These are phyloP conservation scores for Garra rufa DNA, from an alignment of 2,113 vertebrate genomes.

Conservation along the genomic window DNA sequence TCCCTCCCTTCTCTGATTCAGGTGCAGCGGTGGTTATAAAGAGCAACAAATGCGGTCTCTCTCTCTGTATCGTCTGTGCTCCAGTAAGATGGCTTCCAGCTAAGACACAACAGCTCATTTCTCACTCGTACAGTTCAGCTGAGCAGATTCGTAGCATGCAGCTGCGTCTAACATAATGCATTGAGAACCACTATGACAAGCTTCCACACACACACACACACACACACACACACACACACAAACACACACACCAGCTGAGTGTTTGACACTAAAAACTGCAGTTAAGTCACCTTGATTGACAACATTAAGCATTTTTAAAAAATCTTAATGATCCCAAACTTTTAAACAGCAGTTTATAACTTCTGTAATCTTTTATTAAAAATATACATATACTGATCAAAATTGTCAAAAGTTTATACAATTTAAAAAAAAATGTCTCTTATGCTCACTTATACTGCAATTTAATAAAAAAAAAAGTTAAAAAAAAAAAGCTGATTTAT, in stretches of 20 bases:
- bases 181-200: background rate
- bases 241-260: background rate
- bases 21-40: background rate
- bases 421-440: background rate
- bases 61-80: background rate
- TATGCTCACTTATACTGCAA: background rate
- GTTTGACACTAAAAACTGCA: background rate
- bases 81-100: constrained; percentile 40
- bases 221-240: no score
- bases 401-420: no score
- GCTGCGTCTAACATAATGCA: background rate
- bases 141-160: background rate
- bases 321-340: no score
- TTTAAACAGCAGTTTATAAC: no score
- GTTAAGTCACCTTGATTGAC: background rate
- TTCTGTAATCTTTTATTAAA: no score
- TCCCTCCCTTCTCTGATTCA: constrained; percentile 13
- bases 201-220: background rate
- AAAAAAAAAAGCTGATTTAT: no score
- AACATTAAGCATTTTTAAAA: no score
- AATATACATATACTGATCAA: no score
- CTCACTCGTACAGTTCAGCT: constrained; percentile 19
- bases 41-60: constrained; percentile 12
- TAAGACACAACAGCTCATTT: constrained; percentile 34
- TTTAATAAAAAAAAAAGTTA: background rate